Base-by-base conservation (phyloP, 2,113 vertebrate species). In the Gnathonemus longibarbis region DNA sequence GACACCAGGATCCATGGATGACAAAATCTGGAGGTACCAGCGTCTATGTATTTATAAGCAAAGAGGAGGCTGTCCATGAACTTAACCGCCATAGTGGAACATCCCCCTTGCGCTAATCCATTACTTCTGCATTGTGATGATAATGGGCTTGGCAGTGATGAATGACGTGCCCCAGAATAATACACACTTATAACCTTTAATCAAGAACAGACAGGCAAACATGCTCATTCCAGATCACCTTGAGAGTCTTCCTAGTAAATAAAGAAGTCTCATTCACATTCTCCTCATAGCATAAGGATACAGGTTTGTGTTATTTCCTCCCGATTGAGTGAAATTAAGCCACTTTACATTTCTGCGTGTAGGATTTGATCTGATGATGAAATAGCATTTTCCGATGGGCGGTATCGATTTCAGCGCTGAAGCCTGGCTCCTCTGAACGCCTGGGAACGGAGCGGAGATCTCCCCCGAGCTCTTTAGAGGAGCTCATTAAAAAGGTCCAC, bases 41-140 rank as follows among this genome's bases (percentile, higher is more conserved):
- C 35, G 89, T 66, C 80, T 53, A 77, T 77, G 45, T 7, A 77
- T 48, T 91, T 86, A 91, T 91, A 88, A 87, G 49, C 58, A 53
- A 53, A 66, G 84, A n/a, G 42, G 17, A 27, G 53, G 84, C 70
- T 90, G 49, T n/a, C 19, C 5, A 45, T 74, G 39, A n/a, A 83
- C n/a, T 88, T 91, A 42, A 45, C 13, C 24, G 27, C 56, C 84
- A 62, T 88, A 2, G 27, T 87, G 85, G n/a, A 49, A 87, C 52
- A 80, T 70, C 90, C 91, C 89, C 90, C 62, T 19, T 66, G 48
- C 58, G 66, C 35, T 90, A 91, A 89, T 91, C 49, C 56, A 89
- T 90, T 91, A 80, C 80, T 89, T 89, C 89, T 83, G 89, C 88
- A 91, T 90, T 91, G 88, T 91, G 56, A 92, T 91, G 91, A 39